Conservation (phyloP, 2,113 vertebrate genomes). For the Sclerurus mexicanus region DNA sequence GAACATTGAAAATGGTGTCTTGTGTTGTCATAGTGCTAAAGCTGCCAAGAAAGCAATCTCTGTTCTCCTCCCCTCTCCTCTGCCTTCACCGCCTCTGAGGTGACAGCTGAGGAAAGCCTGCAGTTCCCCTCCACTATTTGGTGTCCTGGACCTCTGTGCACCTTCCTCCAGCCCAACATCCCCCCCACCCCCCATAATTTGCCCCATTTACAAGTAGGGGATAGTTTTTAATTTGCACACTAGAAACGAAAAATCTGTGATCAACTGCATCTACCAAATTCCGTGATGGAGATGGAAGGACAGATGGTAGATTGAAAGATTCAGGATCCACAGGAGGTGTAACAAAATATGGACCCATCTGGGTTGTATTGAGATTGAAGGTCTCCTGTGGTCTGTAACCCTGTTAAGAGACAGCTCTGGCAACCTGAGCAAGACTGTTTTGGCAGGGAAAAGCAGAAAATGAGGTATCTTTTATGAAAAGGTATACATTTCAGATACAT, state of each 20-base stretch:
- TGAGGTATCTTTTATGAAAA: background rate
- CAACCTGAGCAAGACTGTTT: constrained; percentile 24
- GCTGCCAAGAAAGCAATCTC: background rate
- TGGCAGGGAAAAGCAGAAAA: background rate
- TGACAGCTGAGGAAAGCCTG: background rate
- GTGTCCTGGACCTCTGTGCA: background rate
- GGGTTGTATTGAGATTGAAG: constrained; percentile 27
- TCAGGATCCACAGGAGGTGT: background rate
- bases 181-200: background rate
- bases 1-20: background rate
- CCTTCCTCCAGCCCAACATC: accelerated
- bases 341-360: constrained; percentile 62
- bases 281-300: constrained; percentile 11
- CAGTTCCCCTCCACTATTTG: background rate
- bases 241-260: background rate
- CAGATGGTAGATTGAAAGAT: constrained; percentile 46
- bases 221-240: background rate
- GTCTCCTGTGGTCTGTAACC: background rate
- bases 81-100: background rate
- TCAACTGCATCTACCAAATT: background rate
- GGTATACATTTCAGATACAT: background rate
- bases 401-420: constrained; percentile 2
- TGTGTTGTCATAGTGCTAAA: background rate
- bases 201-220: background rate
- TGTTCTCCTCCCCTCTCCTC: background rate